Conservation (phyloP, 2,113 vertebrate genomes). For the Ptilorrhoa leucosticta region DNA sequence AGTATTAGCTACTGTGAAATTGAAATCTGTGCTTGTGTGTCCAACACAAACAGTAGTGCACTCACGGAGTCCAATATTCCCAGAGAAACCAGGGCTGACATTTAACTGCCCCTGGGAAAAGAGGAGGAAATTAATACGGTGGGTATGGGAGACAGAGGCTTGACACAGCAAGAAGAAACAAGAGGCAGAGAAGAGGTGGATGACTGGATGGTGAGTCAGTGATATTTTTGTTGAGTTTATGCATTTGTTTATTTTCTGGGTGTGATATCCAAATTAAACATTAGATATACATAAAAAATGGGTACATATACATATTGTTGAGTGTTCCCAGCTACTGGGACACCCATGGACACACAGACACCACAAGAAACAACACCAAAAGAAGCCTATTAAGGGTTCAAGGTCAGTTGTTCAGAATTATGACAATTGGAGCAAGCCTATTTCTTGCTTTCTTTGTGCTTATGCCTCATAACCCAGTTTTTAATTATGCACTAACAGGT, state of each 20-base stretch:
- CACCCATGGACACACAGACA: not conserved
- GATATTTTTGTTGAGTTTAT: slow-evolving; percentile 44
- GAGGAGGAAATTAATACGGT: not conserved
- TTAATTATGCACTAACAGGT: not conserved
- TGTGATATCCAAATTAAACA: slow-evolving; percentile 41
- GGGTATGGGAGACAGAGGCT: not conserved
- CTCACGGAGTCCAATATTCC: not conserved
- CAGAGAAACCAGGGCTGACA: not conserved
- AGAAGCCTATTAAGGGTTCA: slow-evolving; percentile 5
- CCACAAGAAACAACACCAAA: slow-evolving; percentile 21
- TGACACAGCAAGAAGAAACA: not conserved
- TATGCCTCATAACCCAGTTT: not conserved
- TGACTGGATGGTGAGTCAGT: slow-evolving; percentile 23
- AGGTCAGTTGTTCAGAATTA: not conserved
- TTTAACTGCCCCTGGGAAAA: not conserved
- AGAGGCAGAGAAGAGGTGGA: slow-evolving; percentile 10
- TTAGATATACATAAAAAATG: slow-evolving; percentile 31
- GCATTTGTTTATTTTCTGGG: slow-evolving; percentile 49
- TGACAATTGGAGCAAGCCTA: not conserved
- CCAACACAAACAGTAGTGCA: not conserved
- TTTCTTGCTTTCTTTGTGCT: slow-evolving; percentile 29
- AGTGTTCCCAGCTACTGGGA: not conserved
- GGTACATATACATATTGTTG: not conserved
- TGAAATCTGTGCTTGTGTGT: not conserved
- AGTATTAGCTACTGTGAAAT: slow-evolving; percentile 7